These are phyloP conservation scores for Sipha flava DNA, from an alignment of 1,140 invertebrate genomes.

Conservation along the genomic window DNA sequence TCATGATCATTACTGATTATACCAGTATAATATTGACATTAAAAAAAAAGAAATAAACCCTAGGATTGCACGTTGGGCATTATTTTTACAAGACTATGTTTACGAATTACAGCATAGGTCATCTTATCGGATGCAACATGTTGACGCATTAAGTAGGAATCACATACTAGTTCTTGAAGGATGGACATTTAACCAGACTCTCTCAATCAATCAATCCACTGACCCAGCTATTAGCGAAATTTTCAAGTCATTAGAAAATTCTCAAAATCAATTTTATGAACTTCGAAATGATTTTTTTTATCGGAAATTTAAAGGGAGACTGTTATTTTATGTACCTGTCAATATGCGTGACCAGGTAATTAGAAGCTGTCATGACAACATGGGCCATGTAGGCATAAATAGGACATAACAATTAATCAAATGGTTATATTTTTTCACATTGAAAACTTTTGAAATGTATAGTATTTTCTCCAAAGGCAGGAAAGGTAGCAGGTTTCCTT, in stretches of 20 bases:
- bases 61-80: not conserved
- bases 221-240: not conserved
- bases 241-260: not conserved
- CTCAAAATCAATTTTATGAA: not conserved
- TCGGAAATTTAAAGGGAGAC: not conserved
- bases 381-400: too few species aligned
- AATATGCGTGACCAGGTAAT: not conserved
- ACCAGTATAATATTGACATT: too few species aligned
- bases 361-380: not conserved
- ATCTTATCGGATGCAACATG: not conserved
- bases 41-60: not conserved
- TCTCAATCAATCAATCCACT: not conserved
- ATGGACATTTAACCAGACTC: not conserved
- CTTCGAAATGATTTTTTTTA: not conserved
- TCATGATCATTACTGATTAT: too few species aligned
- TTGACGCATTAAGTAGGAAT: not conserved
- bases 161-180: too few species aligned
- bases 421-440: not conserved
- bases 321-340: not conserved
- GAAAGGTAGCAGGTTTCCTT: not conserved
- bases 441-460: not conserved
- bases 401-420: too few species aligned
- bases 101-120: not conserved
- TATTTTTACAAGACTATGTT: not conserved
- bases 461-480: not conserved